Percentiles rank a stretch among this genome's conserved stretches.
phyloP scores from a whole-genome alignment of 2,113 vertebrate species.

The Prolemur simus region DNA sequence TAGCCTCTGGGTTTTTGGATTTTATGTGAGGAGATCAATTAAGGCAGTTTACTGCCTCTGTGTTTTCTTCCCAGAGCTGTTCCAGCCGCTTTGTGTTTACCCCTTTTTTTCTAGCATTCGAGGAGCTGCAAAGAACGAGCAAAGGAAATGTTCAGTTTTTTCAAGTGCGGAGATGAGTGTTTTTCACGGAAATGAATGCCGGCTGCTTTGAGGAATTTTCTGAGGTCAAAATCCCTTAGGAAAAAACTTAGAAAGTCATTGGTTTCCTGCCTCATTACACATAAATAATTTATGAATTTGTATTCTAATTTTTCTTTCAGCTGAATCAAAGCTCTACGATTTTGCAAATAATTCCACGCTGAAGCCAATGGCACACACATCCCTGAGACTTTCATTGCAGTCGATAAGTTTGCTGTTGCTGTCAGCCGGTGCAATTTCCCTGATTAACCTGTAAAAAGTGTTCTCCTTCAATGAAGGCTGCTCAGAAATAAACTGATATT shows the following conservation, averaged over 20 bases:
- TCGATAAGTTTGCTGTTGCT: slow-evolving; percentile 28
- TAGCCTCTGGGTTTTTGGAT: slow-evolving; percentile 66
- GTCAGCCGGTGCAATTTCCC: not conserved
- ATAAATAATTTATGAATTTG: slow-evolving; percentile 60
- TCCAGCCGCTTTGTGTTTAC: slow-evolving; percentile 48
- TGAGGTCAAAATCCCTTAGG: slow-evolving; percentile 45
- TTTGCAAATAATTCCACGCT: slow-evolving; percentile 34
- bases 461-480: slow-evolving; percentile 61
- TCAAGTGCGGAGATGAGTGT: slow-evolving; percentile 58
- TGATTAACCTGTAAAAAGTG: slow-evolving; percentile 40
- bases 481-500: not conserved
- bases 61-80: slow-evolving; percentile 65
- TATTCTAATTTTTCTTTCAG: slow-evolving; percentile 43
- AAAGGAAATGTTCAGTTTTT: slow-evolving; percentile 33
- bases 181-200: slow-evolving; percentile 66
- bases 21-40: slow-evolving; percentile 54
- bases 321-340: slow-evolving; percentile 13
- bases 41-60: slow-evolving; percentile 44
- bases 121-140: slow-evolving; percentile 59
- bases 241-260: slow-evolving; percentile 73
- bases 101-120: slow-evolving; percentile 53
- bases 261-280: slow-evolving; percentile 67
- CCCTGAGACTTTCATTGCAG: not conserved
- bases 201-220: slow-evolving; percentile 61
- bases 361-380: not conserved